Base-by-base conservation (phyloP, 1,140 invertebrate species). In the Brevipalpus yothersi region DNA sequence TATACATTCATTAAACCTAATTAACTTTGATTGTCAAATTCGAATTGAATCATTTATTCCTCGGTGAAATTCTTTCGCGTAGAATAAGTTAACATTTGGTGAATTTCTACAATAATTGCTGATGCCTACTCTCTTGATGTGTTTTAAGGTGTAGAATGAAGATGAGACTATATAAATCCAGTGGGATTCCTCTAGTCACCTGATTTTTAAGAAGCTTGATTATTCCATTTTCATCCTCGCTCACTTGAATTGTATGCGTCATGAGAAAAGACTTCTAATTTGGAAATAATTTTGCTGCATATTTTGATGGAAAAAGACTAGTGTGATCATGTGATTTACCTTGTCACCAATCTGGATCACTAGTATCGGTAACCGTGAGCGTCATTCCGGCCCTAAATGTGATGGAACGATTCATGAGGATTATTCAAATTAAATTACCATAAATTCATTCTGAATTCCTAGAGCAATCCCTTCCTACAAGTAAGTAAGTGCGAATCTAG, bases 251-350 rank as follows among this genome's bases (percentile, higher is more conserved):
- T 62, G 81, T 80, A 51, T 80, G 76, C 0, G 75, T 80, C 43
- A 85, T 89, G 74, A 92, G 88, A 19, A 91, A 73, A 0, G 88
- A 84, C 66, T 82, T 80, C 70, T 94, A 88, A 9, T 86, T 86
- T 40, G 84, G 81, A 69, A 86, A 83, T 19, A 93, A 72, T 66
- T 84, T 82, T 49, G 86, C 86, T 56, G 91, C 88, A 68, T 93
- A 94, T 65, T 89, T 91, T 51, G 87, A 90, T 1, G 89, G 90
- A 68, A 94, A 93, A 71, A 84, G 93, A 21, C 89, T 89, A n/a
- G 83, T 78, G 65, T 82, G 80, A 15, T 87, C 87, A 58, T 91
- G 75, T 67, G 86, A 91, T 72, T 92, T 92, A 40, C 89, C 90
- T 73, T 73, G 72, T 89, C 90, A 95, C 91, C 91, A 95, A 67